A percentile compares a stretch with the other conserved stretches of the same genome.
These are phyloP conservation scores for Dysmachus trigonus DNA, from an alignment of 2,888 invertebrate genomes.

Conservation along the genomic window DNA sequence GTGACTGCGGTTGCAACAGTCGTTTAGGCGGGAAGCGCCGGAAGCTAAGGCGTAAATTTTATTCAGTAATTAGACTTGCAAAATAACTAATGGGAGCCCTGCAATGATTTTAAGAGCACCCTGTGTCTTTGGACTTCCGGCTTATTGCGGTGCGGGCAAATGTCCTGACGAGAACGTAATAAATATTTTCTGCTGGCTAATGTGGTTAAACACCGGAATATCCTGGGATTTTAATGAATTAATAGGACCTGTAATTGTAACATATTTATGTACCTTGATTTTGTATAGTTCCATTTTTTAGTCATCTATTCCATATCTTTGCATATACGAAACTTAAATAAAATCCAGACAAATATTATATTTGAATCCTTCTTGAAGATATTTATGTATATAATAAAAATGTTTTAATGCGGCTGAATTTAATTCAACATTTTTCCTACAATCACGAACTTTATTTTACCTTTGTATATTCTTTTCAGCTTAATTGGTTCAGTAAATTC, in stretches of 20 bases:
- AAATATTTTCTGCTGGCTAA: background rate
- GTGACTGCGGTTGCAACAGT: conserved; percentile 5
- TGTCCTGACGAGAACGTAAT: background rate
- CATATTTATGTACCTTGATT: no score
- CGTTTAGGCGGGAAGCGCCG: background rate
- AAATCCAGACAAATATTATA: no score
- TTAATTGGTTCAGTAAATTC: background rate
- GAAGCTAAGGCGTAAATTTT: background rate
- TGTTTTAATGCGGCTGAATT: no score
- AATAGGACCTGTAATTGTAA: no score
- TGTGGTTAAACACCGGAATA: background rate
- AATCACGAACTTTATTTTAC: background rate
- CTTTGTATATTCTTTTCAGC: background rate
- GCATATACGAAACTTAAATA: no score
- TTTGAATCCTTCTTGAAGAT: no score
- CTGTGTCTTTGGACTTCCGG: background rate
- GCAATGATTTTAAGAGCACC: background rate
- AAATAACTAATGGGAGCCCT: background rate
- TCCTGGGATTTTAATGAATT: no score
- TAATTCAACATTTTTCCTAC: no score
- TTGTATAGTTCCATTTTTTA: no score
- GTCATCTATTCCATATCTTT: no score
- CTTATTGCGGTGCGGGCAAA: background rate
- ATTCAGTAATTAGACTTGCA: conserved; percentile 41
- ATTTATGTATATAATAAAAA: no score